phyloP scores from a whole-genome alignment of 1,140 invertebrate species.

The Drosophila murphyi region DNA sequence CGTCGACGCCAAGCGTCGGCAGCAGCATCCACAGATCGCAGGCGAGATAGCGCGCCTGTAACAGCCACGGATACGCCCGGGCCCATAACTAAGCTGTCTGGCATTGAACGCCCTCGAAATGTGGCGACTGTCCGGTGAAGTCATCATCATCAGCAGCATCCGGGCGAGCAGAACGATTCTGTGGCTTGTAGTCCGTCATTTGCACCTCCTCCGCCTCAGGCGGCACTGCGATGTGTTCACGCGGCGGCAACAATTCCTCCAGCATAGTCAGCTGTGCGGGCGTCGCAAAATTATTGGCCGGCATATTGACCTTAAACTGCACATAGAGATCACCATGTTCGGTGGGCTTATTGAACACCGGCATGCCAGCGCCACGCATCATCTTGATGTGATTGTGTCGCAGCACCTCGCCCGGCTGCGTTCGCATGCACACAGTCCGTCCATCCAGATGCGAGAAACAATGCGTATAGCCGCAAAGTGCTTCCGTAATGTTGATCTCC shows the following conservation, averaged over 20 bases:
- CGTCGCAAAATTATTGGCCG: slow-evolving; percentile 91
- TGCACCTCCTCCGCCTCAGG: slow-evolving; percentile 94
- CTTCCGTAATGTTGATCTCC: slow-evolving; percentile 91
- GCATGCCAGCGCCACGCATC: slow-evolving; percentile 96
- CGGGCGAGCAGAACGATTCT: slow-evolving; percentile 84
- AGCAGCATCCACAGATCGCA: slow-evolving; percentile 57
- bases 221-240: slow-evolving; percentile 88
- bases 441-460: slow-evolving; percentile 94
- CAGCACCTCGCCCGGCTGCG: slow-evolving; percentile 90
- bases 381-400: slow-evolving; percentile 92
- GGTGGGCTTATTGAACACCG: slow-evolving; percentile 91
- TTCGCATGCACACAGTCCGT: slow-evolving; percentile 90
- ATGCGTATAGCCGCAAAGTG: slow-evolving; percentile 95
- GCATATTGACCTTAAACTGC: slow-evolving; percentile 94
- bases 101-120: slow-evolving; percentile 75
- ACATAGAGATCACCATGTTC: slow-evolving; percentile 95
- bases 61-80: slow-evolving; percentile 62
- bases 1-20: slow-evolving; percentile 57
- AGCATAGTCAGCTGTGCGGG: slow-evolving; percentile 89
- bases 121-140: slow-evolving; percentile 54
- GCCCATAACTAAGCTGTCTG: slow-evolving; percentile 74
- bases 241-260: slow-evolving; percentile 89
- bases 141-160: slow-evolving; percentile 71
- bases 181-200: slow-evolving; percentile 90
- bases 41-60: slow-evolving; percentile 59